A percentile compares a stretch with the other conserved stretches of the same genome.
These are phyloP conservation scores for Tyrannus savana DNA, from an alignment of 2,113 vertebrate genomes.

Conservation along the genomic window DNA sequence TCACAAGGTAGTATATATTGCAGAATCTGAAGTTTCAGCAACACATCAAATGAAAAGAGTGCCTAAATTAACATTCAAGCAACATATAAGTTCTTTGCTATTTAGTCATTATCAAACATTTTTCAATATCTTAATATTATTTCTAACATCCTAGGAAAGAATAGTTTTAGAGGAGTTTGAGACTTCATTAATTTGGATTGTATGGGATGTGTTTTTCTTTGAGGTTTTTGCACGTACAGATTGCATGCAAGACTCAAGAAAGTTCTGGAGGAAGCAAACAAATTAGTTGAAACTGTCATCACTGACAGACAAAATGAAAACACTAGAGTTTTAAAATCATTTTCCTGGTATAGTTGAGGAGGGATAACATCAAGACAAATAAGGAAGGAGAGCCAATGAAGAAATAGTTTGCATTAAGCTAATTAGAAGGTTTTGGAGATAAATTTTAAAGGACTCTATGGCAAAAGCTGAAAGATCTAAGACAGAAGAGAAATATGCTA, in stretches of 20 bases:
- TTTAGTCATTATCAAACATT: not conserved
- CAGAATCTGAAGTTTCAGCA: constrained; percentile 7
- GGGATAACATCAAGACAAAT: not conserved
- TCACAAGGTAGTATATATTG: not conserved
- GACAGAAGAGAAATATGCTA: not conserved
- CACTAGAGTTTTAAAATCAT: not conserved
- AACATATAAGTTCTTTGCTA: not conserved
- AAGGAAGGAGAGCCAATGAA: not conserved
- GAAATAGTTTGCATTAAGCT: not conserved
- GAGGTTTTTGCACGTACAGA: not conserved
- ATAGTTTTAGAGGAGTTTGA: not conserved
- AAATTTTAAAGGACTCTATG: not conserved
- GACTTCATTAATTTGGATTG: not conserved
- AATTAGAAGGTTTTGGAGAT: not conserved
- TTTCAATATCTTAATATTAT: not conserved
- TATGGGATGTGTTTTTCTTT: not conserved
- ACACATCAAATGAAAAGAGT: not conserved
- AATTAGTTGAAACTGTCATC: not conserved
- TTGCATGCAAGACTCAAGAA: not conserved
- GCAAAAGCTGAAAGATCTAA: not conserved
- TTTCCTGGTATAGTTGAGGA: not conserved
- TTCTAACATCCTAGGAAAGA: not conserved
- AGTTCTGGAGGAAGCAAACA: not conserved
- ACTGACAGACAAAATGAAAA: not conserved
- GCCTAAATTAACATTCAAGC: not conserved